Evolutionary conservation across 2,888 invertebrate genomes (phyloP), one percentile per base, ranked within the genome.

Genomic region (Ichneumoninae sp.): DNA sequence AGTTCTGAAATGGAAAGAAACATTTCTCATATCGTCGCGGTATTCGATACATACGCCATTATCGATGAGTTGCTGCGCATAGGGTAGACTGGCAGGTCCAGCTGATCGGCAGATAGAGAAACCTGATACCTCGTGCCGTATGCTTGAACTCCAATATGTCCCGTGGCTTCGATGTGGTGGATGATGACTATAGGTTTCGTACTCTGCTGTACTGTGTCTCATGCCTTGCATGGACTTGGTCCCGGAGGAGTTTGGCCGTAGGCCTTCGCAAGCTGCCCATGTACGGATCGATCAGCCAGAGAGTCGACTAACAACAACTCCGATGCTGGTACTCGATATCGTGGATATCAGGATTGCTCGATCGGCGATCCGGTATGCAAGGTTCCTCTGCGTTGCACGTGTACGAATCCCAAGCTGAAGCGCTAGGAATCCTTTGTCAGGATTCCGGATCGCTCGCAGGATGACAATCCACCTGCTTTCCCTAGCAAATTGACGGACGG

Each of bases 81-180:
- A 65, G 66, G 74, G 44, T 69, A 47, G 19, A 47, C 52, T 54
- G 68, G 47, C 30, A 76, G 79, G 44, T 68, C 60, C 70, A 52
- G 79, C 88, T 81, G 87, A 81, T 77, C 87, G 85, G 86, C 86
- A 83, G 83, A 88, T 89, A 88, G 87, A 87, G 90, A 89, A 90
- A 90, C 85, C 63, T 69, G 88, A 90, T 89, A 90, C 85, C 83
- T 70, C 44, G 83, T 69, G 75, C 84, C 88, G 87, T 90, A 90
- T 90, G 90, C 82, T 90, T 69, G 76, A 81, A 80, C 70, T 70
- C 75, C 70, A 86, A 87, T 87, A 85, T 87, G 85, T 70, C 83
- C 66, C 69, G 74, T 77, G 83, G 82, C 81, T 73, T n/a, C 16
- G 76, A 63, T 60, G 78, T 60, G 75, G 22, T 82, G 50, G 77